Percentiles rank a stretch among this genome's conserved stretches.
These are phyloP conservation scores for Loriculus beryllinus DNA, from an alignment of 2,797 vertebrate genomes.

Conservation along the genomic window DNA sequence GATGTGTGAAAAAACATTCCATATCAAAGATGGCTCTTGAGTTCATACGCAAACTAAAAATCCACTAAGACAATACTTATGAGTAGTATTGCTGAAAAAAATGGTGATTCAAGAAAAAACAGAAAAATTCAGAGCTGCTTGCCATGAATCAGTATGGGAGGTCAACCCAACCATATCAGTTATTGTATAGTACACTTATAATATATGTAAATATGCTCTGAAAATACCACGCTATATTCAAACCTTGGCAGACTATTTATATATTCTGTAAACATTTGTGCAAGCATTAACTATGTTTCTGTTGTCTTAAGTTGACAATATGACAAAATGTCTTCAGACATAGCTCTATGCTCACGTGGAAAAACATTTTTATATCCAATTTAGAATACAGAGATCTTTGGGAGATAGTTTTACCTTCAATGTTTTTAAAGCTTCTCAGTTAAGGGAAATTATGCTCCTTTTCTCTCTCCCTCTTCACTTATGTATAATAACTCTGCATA, in stretches of 20 bases:
- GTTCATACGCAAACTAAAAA: background rate
- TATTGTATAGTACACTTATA: background rate
- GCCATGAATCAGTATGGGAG: background rate
- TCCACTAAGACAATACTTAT: background rate
- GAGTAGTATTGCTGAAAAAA: background rate
- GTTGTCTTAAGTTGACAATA: background rate
- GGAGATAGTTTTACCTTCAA: background rate
- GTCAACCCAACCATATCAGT: background rate
- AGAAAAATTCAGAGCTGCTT: background rate
- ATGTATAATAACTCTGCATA: background rate
- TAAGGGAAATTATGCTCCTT: background rate
- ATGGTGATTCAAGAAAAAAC: background rate
- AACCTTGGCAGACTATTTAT: background rate
- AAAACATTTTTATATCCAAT: background rate
- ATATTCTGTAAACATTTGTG: background rate
- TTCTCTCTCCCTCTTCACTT: background rate
- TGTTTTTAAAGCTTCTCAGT: background rate
- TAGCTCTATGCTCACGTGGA: background rate
- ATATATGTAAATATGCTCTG: background rate
- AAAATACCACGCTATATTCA: background rate
- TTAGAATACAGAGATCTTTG: background rate
- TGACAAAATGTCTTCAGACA: background rate
- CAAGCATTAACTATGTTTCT: fast-evolving
- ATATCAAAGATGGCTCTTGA: background rate
- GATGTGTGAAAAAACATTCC: fast-evolving